Evolutionary conservation across 1,140 invertebrate species (phyloP).

Genomic region (Diachasma alloeum): DNA sequence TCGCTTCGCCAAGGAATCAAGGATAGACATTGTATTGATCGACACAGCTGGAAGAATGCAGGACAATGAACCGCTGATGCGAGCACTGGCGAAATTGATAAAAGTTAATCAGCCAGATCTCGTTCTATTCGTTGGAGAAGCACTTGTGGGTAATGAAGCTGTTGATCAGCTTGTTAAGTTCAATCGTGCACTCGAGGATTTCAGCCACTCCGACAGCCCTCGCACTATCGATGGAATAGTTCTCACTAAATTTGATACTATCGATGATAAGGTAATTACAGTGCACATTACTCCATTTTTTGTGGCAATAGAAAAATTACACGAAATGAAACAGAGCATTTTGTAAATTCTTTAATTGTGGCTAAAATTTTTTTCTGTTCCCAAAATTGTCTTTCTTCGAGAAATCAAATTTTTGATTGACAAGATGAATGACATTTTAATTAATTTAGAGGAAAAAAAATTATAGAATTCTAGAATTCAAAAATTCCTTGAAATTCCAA

Average conservation of each 20-base stretch:
- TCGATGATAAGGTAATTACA: slow-evolving; percentile 91
- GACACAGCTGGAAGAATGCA: slow-evolving; percentile 99
- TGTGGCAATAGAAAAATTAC: too few relatives aligned
- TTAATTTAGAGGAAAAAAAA: too few relatives aligned
- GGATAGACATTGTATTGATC: slow-evolving; percentile 91
- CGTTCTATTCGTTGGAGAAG: slow-evolving; percentile 98
- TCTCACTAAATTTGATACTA: slow-evolving; percentile 98
- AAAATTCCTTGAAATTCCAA: too few relatives aligned
- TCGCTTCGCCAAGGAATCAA: slow-evolving; percentile 81
- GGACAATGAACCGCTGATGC: slow-evolving; percentile 99
- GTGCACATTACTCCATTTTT: background rate
- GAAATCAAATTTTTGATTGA: too few relatives aligned
- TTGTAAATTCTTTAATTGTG: too few relatives aligned
- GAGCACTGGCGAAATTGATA: slow-evolving; percentile 91
- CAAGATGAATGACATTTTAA: too few relatives aligned
- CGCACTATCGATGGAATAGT: slow-evolving; percentile 98
- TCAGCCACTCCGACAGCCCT: slow-evolving; percentile 82
- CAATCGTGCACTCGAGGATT: slow-evolving; percentile 94
- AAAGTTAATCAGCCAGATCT: slow-evolving; percentile 94
- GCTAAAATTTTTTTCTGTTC: too few relatives aligned
- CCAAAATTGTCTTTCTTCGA: too few relatives aligned
- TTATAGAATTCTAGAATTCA: too few relatives aligned
- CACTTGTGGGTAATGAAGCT: slow-evolving; percentile 99
- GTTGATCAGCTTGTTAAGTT: slow-evolving; percentile 99
- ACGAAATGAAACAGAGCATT: too few relatives aligned